Base-by-base conservation (phyloP, 2,113 vertebrate species). In the Protobothrops mucrosquamatus region DNA sequence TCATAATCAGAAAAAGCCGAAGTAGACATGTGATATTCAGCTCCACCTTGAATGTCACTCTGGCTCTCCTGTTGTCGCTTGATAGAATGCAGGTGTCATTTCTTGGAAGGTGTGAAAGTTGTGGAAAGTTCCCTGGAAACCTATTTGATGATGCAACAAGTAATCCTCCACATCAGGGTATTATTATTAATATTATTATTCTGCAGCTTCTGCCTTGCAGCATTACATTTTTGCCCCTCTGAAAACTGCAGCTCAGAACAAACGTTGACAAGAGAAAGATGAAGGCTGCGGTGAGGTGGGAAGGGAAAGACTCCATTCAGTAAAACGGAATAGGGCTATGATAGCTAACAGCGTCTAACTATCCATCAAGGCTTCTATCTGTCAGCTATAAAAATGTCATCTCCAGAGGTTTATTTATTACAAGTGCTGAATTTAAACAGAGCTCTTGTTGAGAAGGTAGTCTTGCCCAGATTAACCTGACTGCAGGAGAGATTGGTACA, bases 171-270 rank as follows among this genome's bases (percentile, higher is more conserved):
- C 29, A 93, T 89, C 93, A 95, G 91, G 91, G 93, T 91, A 85
- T 95, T 56, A 87, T 96, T 96, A 96, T 95, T 97, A 97, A 96
- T 97, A 97, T 97, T 97, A 97, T 97, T 94, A 97, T 97, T 96
- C 89, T 93, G 95, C 96, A 96, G 92, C 95, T 96, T 94, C 94
- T 95, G 95, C 97, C 92, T 96, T 59, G 94, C 95, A 97, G 94
- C 55, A 91, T 97, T 97, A 95, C 96, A 64, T 95, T 96, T 51
- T 96, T 96, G 90, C 92, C 89, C 89, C 51, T 96, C 87, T 89
- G 91, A 93, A 96, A 94, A 52, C 0, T 93, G 54, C 90, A 91
- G 88, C 89, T 96, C 88, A 94, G 91, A 96, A 96, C 95, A 96
- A 95, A 96, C 92, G 93, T 94, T 94, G 94, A 87, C 88, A 88